Conservation (phyloP, 2,797 vertebrate species). For the Arnoldichthys spilopterus region DNA sequence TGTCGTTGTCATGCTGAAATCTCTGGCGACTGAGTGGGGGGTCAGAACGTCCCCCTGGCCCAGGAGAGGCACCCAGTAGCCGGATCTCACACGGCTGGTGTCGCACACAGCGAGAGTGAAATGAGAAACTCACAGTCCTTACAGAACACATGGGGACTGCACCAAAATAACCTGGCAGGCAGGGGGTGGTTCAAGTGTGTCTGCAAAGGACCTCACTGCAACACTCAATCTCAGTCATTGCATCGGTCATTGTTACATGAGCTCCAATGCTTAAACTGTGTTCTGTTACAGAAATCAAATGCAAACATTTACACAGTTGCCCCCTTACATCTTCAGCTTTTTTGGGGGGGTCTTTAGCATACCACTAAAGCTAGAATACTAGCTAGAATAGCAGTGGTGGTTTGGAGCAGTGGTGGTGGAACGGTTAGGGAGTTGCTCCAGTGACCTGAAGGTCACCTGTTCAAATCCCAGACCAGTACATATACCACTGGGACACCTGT, state of each 20-base stretch:
- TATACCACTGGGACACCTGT: too few relatives aligned
- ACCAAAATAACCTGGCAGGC: conserved; percentile 52
- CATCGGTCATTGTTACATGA: neutral
- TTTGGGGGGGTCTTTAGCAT: too few relatives aligned
- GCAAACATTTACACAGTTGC: too few relatives aligned
- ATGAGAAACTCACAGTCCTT: conserved; percentile 31
- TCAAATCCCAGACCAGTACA: too few relatives aligned
- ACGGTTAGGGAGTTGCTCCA: too few relatives aligned
- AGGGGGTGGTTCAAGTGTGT: neutral
- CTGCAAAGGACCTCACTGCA: neutral
- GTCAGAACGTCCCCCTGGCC: conserved; percentile 16
- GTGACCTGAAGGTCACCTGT: too few relatives aligned
- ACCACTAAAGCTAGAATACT: too few relatives aligned
- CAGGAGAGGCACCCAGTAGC: conserved; percentile 17
- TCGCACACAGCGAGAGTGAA: conserved; percentile 43
- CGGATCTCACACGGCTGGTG: conserved; percentile 18
- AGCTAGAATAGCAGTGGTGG: too few relatives aligned
- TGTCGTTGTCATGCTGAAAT: conserved; percentile 26
- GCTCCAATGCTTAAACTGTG: too few relatives aligned
- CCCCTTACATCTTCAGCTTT: too few relatives aligned
- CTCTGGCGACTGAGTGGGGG: conserved; percentile 33
- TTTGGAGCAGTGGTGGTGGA: too few relatives aligned
- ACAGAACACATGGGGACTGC: conserved; percentile 12
- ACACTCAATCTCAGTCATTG: neutral
- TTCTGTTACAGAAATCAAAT: too few relatives aligned